A percentile compares a stretch with the other conserved stretches of the same genome.
These are phyloP conservation scores for Caretta caretta DNA, from an alignment of 2,113 vertebrate genomes.

Conservation along the genomic window DNA sequence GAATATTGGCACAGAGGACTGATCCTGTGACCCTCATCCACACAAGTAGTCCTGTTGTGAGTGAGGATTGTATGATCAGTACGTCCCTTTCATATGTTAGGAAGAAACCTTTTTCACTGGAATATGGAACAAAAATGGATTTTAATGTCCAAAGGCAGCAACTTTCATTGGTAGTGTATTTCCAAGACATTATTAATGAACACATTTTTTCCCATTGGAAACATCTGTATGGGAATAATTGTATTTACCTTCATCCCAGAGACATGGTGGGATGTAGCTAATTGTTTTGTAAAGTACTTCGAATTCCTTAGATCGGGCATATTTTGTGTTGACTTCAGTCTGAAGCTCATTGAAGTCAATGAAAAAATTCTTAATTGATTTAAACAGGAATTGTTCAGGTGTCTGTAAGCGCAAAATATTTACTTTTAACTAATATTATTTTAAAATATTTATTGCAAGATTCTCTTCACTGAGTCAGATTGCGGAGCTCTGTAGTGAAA, in stretches of 20 bases:
- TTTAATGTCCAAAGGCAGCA: not conserved
- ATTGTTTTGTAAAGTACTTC: not conserved
- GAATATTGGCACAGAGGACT: not conserved
- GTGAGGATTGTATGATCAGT: not conserved
- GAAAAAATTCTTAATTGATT: not conserved
- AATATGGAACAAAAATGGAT: not conserved
- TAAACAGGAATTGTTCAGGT: not conserved
- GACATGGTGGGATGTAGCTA: not conserved
- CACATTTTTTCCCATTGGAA: not conserved
- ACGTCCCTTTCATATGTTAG: not conserved
- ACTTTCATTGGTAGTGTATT: not conserved
- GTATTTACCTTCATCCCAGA: not conserved
- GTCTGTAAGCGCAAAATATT: not conserved
- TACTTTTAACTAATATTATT: not conserved
- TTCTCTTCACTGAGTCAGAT: not conserved
- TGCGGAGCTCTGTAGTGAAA: not conserved
- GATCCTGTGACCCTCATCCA: not conserved
- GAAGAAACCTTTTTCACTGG: not conserved
- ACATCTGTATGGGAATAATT: not conserved
- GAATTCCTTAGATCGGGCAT: not conserved
- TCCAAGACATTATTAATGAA: not conserved
- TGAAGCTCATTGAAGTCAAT: not conserved
- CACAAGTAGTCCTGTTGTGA: not conserved
- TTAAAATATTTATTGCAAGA: not conserved
- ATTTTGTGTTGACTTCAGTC: not conserved